A percentile compares a stretch with the other conserved stretches of the same genome.
Conservation (phyloP, 1,140 invertebrate genomes). For the Tetramorium parvispinum region DNA sequence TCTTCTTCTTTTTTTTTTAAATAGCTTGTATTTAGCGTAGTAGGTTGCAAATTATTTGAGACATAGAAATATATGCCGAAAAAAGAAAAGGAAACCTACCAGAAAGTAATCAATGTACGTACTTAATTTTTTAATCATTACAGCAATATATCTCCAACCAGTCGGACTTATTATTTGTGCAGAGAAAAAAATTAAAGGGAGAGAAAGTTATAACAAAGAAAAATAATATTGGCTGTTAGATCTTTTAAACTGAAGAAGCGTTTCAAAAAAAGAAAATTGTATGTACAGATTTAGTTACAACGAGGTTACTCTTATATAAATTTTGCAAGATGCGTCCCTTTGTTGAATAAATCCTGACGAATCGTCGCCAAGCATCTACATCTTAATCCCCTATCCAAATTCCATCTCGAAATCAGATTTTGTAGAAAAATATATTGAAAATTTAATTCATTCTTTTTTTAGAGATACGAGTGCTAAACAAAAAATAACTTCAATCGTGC, state of each 20-base stretch:
- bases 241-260: neutral
- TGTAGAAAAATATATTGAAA: conserved; percentile 5
- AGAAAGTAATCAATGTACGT: conserved; percentile 38
- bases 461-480: neutral
- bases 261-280: conserved; percentile 35
- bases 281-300: conserved; percentile 32
- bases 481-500: neutral
- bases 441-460: conserved; percentile 5
- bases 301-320: neutral
- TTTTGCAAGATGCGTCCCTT: conserved; percentile 34
- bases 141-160: conserved; percentile 11
- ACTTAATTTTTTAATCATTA: conserved; percentile 59
- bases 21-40: neutral
- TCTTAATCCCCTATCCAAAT: conserved; percentile 47
- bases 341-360: conserved; percentile 51
- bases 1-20: conserved; percentile 24
- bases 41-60: conserved; percentile 26
- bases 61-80: conserved; percentile 28
- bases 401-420: conserved; percentile 5
- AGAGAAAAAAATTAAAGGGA: neutral
- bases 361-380: conserved; percentile 8
- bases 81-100: conserved; percentile 27
- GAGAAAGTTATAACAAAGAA: neutral
- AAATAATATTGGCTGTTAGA: conserved; percentile 30
- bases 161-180: neutral